Conservation (phyloP, 2,797 vertebrate genomes). For the Micromesistius poutassou region DNA sequence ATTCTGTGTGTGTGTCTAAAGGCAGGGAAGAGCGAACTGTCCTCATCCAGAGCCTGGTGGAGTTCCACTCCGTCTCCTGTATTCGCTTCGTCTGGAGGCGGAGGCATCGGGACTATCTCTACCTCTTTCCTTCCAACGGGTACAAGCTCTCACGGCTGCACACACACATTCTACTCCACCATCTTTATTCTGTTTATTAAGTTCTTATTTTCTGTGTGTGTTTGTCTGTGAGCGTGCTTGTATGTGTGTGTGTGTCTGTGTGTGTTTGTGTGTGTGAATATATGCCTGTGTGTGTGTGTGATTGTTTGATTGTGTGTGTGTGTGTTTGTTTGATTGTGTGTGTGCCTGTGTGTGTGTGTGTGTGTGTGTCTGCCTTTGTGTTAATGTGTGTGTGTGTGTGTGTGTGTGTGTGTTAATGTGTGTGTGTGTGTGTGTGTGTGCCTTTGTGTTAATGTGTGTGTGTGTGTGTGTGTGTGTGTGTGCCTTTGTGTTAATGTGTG, state of each 20-base stretch:
- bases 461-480: too few species aligned
- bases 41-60: constrained; percentile 12
- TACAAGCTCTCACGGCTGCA: constrained; percentile 17
- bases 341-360: too few species aligned
- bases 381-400: too few species aligned
- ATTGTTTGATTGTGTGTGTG: too few species aligned
- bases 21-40: rapidly evolving
- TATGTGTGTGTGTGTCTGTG: not conserved
- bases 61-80: constrained; percentile 30
- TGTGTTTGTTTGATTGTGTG: too few species aligned
- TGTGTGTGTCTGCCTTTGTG: too few species aligned
- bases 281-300: not conserved
- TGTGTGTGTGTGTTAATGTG: too few species aligned
- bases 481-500: not conserved
- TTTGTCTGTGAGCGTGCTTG: constrained; percentile 8
- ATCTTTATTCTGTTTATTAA: not conserved
- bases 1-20: constrained; percentile 18
- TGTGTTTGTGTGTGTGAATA: too few species aligned
- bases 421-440: too few species aligned
- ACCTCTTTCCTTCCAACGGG: constrained; percentile 34
- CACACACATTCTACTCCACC: not conserved
- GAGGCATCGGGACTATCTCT: not conserved
- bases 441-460: too few species aligned
- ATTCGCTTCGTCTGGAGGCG: constrained; percentile 31
- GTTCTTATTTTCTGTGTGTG: not conserved